Base-by-base conservation (phyloP, 2,888 invertebrate genomes). In the Myathropa florea region DNA sequence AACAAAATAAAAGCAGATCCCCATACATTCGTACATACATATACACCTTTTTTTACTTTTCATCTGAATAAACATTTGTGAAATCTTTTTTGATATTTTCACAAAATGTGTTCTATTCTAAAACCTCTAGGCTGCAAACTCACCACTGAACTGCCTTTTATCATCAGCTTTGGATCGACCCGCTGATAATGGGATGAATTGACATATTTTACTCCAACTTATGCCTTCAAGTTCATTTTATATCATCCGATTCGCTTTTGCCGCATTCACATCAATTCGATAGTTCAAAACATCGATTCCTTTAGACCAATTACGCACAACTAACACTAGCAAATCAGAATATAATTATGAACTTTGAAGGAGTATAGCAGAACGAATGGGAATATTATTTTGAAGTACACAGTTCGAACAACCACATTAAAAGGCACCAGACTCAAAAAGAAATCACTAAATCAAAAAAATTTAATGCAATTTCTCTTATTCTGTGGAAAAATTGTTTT, bases 291-390 rank as follows among this genome's bases (percentile, higher is more conserved):
- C 33, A 33, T 33, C 33, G 33, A 33, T 33, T 33, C 10, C 12
- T 33, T 7, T n/a, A 46, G 18, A 46, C 46, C 46, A 71, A 82
- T 77, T 77, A 77, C 82, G 83, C 78, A 78, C 65, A 39, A 70
- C 28, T 33, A 82, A 82, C 46, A 46, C 18, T 46, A 6, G n/a
- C n/a, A 18, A 14, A 39, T 39, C 14, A 14, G 39, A 12, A 39
- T 14, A 46, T 18, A 23, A 33, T 7, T 46, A 46, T 72, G 65
- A 61, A 77, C 65, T 76, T 77, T 65, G 64, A 55, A 61, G 65
- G 65, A 76, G n/a, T 65, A 26, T 14, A 76, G 10, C 18, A 28
- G n/a, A 21, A 33, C 36, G n/a, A 28, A 46, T 24, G 3, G 6
- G 30, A 57, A 57, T 28, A 57, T 28, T 3, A 23, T 57, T 57